phyloP scores from a whole-genome alignment of 1,140 invertebrate species.

The Zophobas atratus region DNA sequence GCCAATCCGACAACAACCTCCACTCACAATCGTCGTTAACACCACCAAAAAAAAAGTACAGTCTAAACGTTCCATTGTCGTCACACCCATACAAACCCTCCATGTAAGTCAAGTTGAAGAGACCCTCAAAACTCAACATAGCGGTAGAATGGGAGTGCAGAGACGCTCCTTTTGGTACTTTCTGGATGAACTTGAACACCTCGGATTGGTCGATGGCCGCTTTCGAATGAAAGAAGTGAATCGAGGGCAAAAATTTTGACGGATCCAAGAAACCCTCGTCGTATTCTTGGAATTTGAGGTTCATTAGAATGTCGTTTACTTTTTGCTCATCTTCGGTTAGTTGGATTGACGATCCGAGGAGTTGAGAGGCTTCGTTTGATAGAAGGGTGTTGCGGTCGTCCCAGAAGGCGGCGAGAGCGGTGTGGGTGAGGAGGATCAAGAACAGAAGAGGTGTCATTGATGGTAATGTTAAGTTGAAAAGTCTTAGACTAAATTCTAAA shows the following conservation, averaged over 20 bases:
- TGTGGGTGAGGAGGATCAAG: too few species aligned
- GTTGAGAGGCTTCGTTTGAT: constrained; percentile 64
- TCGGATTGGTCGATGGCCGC: not conserved
- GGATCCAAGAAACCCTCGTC: constrained; percentile 41
- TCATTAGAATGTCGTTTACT: constrained; percentile 78
- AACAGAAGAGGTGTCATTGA: too few species aligned
- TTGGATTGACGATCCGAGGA: constrained; percentile 69
- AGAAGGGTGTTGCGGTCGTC: not conserved
- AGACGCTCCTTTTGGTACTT: not conserved
- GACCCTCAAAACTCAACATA: not conserved
- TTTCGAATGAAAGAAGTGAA: constrained; percentile 12
- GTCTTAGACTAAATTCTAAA: too few species aligned
- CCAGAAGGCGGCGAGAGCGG: not conserved
- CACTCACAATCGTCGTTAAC: constrained; percentile 70
- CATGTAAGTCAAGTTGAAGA: not conserved
- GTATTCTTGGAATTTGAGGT: constrained; percentile 73
- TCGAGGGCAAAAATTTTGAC: not conserved
- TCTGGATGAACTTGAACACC: constrained; percentile 18
- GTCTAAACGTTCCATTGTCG: constrained; percentile 60
- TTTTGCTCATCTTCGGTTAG: constrained; percentile 71
- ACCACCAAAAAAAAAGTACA: constrained; percentile 64
- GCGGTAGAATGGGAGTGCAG: not conserved
- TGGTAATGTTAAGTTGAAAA: too few species aligned
- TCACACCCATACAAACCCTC: constrained; percentile 78
- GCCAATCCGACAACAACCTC: constrained; percentile 70